Percentiles rank a stretch among this genome's conserved stretches.
Evolutionary conservation across 1,140 invertebrate genomes (phyloP).

Genomic region (Ips typographus): DNA sequence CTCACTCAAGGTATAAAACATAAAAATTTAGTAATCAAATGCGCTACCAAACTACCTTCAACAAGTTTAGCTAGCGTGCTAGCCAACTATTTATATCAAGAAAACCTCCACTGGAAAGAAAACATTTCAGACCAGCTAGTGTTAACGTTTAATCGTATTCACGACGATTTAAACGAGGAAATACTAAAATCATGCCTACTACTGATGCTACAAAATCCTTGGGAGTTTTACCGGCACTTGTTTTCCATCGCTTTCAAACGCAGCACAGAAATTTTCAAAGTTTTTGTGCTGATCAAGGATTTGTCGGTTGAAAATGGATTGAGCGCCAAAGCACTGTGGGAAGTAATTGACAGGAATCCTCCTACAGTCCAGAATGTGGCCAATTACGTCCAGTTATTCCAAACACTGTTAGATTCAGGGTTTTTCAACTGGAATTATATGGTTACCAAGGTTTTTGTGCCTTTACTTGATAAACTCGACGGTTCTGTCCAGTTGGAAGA

Average conservation of each 20-base stretch:
- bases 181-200: constrained; percentile 42
- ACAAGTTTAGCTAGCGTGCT: constrained; percentile 37
- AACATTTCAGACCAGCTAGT: constrained; percentile 33
- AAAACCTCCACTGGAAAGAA: constrained; percentile 38
- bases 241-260: constrained; percentile 44
- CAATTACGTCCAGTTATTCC: constrained; percentile 40
- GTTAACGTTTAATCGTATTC: constrained; percentile 42
- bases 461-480: constrained; percentile 20
- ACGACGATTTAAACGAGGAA: constrained; percentile 32
- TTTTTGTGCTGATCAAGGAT: constrained; percentile 37
- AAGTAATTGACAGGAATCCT: constrained; percentile 32
- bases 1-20: constrained; percentile 22
- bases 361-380: constrained; percentile 35
- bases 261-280: constrained; percentile 15
- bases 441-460: constrained; percentile 31
- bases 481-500: constrained; percentile 29
- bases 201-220: constrained; percentile 44
- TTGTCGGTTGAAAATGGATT: constrained; percentile 41
- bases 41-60: constrained; percentile 39
- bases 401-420: constrained; percentile 29
- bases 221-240: constrained; percentile 36
- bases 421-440: constrained; percentile 36
- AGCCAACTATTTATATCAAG: constrained; percentile 39
- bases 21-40: constrained; percentile 44
- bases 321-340: constrained; percentile 34